Conservation (phyloP, 2,888 invertebrate genomes). For the Macaria liturata region DNA sequence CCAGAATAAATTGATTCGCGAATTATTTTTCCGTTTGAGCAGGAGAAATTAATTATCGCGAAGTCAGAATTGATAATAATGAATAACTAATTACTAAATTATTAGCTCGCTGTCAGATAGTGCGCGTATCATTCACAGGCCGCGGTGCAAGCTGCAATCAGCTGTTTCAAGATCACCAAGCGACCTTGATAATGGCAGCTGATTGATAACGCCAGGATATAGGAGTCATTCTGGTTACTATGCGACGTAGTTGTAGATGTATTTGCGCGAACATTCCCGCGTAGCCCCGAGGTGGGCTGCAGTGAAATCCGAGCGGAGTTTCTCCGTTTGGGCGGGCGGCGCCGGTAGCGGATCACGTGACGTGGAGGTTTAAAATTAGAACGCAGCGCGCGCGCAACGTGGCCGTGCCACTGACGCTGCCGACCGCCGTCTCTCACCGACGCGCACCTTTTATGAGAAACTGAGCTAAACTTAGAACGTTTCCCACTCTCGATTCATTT, state of each 20-base stretch:
- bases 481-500: slow-evolving; percentile 47
- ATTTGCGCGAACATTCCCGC: slow-evolving; percentile 36
- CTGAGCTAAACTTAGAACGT: slow-evolving; percentile 73
- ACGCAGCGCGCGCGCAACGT: slow-evolving; percentile 70
- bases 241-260: slow-evolving; percentile 20
- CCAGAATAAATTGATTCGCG: too few relatives aligned
- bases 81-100: slow-evolving; percentile 2
- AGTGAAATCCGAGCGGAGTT: slow-evolving; percentile 80
- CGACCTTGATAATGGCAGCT: slow-evolving; percentile 70
- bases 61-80: background rate
- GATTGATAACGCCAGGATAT: slow-evolving; percentile 43
- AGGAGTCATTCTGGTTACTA: slow-evolving; percentile 36
- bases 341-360: slow-evolving; percentile 69
- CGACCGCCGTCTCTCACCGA: slow-evolving; percentile 62
- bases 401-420: slow-evolving; percentile 60
- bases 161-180: slow-evolving; percentile 52
- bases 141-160: slow-evolving; percentile 30
- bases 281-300: slow-evolving; percentile 54
- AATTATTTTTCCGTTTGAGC: too few relatives aligned
- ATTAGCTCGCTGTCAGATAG: slow-evolving; percentile 3
- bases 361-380: slow-evolving; percentile 73
- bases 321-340: slow-evolving; percentile 82
- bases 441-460: slow-evolving; percentile 78
- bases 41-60: background rate
- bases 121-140: slow-evolving; percentile 6